Conservation (phyloP, 2,888 invertebrate genomes). For the Lutraria lutraria region DNA sequence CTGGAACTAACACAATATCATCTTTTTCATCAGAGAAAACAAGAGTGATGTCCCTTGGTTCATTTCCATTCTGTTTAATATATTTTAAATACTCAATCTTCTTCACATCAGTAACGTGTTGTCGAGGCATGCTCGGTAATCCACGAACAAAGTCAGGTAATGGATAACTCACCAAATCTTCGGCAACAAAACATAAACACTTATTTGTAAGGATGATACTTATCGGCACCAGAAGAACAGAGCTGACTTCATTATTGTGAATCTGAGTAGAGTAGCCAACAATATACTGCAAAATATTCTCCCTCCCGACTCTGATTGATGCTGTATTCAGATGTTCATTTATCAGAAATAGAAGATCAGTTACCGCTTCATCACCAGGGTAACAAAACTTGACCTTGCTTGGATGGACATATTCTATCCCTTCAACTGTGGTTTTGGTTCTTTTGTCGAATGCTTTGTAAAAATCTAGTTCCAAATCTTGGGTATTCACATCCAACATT, state of each 20-base stretch:
- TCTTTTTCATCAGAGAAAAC: conserved; percentile 84
- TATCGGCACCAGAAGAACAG: conserved; percentile 72
- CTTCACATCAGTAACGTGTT: conserved; percentile 79
- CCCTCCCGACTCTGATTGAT: conserved; percentile 62
- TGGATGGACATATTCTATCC: conserved; percentile 82
- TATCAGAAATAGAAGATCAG: conserved; percentile 83
- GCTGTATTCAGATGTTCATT: conserved; percentile 72
- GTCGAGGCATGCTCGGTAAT: conserved; percentile 81
- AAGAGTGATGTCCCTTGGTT: conserved; percentile 78
- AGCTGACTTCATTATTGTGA: conserved; percentile 54
- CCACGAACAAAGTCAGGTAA: conserved; percentile 85
- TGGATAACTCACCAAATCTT: conserved; percentile 85
- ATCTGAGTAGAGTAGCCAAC: conserved; percentile 73
- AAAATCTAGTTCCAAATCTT: conserved; percentile 84
- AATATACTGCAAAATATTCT: conserved; percentile 79
- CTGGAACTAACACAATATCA: conserved; percentile 83
- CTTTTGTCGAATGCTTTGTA: conserved; percentile 79
- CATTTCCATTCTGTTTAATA: conserved; percentile 72
- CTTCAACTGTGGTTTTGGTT: conserved; percentile 80
- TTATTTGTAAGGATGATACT: conserved; percentile 83
- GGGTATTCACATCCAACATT: conserved; percentile 77
- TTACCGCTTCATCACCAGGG: conserved; percentile 84
- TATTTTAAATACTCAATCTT: conserved; percentile 81
- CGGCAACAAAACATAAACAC: conserved; percentile 81
- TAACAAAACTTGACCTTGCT: conserved; percentile 83